Percentiles rank a stretch among this genome's conserved stretches.
Evolutionary conservation across 2,888 invertebrate genomes (phyloP).

Genomic region (Syrista parreyssii): DNA sequence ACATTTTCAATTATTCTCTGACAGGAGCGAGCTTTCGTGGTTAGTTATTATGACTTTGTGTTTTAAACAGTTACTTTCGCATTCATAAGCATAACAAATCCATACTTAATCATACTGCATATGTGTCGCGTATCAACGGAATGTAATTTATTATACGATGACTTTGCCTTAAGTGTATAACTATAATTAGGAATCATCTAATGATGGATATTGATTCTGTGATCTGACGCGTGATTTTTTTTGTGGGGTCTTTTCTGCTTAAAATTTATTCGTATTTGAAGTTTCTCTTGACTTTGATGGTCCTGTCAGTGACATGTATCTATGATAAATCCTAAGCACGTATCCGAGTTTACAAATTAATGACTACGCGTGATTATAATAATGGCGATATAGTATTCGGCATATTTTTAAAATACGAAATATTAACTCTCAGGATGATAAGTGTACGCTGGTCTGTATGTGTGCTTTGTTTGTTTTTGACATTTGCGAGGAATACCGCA

Average conservation of each 20-base stretch:
- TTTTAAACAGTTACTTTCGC: neutral
- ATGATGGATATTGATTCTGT: neutral
- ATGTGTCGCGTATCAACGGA: neutral
- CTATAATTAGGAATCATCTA: neutral
- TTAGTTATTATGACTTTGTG: neutral
- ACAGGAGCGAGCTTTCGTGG: slow-evolving; percentile 2
- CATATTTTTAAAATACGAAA: neutral
- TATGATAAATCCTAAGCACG: neutral
- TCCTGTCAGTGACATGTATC: slow-evolving; percentile 11
- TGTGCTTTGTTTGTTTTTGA: neutral
- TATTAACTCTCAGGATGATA: neutral
- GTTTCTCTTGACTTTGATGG: neutral
- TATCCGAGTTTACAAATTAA: neutral
- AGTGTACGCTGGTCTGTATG: neutral
- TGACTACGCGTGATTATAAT: slow-evolving; percentile 4
- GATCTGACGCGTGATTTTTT: neutral
- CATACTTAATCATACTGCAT: neutral
- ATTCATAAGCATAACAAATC: neutral
- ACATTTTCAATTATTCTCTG: slow-evolving; percentile 16
- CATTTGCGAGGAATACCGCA: slow-evolving; percentile 8
- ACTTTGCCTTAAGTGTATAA: neutral
- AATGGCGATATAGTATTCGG: slow-evolving; percentile 3
- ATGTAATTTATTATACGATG: neutral
- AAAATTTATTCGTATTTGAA: neutral
- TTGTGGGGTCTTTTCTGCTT: neutral